Evolutionary conservation across 2,113 vertebrate species (phyloP).

Genomic region (Microcebus ravelobensis): DNA sequence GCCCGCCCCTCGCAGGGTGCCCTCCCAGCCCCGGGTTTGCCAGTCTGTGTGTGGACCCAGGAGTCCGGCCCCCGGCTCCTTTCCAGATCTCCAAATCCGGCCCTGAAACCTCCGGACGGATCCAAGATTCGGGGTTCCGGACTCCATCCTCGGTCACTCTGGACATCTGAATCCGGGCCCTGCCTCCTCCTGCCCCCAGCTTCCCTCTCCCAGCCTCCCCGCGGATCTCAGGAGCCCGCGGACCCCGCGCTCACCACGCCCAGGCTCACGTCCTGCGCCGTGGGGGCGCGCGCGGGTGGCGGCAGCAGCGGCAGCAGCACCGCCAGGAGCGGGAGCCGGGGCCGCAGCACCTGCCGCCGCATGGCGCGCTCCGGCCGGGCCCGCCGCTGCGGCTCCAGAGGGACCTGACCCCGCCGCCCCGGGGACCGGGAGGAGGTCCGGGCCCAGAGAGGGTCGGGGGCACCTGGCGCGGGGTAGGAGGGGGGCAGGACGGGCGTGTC

Average conservation of each 20-base stretch:
- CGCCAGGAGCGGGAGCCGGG: background rate
- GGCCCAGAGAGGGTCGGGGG: background rate
- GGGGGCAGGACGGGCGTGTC: background rate
- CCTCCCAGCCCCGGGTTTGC: background rate
- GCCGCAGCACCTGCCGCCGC: background rate
- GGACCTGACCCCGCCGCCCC: background rate
- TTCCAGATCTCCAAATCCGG: background rate
- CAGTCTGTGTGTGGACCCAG: background rate
- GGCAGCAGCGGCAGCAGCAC: conserved; percentile 2
- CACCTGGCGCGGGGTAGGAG: background rate
- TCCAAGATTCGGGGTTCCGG: background rate
- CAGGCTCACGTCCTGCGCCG: conserved; percentile 66
- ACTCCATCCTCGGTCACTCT: background rate
- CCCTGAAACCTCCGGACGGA: background rate
- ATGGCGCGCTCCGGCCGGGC: background rate
- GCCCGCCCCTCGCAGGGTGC: background rate
- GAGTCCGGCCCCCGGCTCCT: background rate
- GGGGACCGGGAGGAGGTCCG: background rate
- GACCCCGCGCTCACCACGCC: conserved; percentile 76
- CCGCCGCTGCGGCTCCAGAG: background rate
- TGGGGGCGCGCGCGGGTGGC: background rate
- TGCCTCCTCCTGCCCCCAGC: background rate
- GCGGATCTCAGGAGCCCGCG: background rate
- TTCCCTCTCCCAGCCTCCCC: background rate
- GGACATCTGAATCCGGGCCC: background rate